A percentile compares a stretch with the other conserved stretches of the same genome.
These are phyloP conservation scores for Scaptomyza flava DNA, from an alignment of 2,888 invertebrate species.

Conservation along the genomic window DNA sequence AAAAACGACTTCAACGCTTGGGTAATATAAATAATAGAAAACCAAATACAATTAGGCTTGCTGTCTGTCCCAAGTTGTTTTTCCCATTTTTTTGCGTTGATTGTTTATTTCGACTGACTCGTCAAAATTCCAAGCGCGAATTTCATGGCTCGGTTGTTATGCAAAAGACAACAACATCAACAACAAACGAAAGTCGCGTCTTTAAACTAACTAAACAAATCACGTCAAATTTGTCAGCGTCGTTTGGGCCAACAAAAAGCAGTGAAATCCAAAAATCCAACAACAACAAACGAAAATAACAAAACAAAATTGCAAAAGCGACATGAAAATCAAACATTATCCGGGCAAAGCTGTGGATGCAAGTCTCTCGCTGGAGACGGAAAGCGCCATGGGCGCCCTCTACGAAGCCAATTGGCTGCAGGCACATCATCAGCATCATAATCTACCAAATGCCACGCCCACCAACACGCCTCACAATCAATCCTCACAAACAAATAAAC, in stretches of 20 bases:
- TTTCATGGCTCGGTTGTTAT: conserved; percentile 67
- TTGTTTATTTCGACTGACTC: conserved; percentile 53
- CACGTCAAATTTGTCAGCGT: conserved; percentile 54
- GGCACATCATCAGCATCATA: conserved; percentile 84
- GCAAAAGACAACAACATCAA: conserved; percentile 53
- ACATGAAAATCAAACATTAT: conserved; percentile 93
- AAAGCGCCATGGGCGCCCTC: conserved; percentile 90
- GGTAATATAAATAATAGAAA: conserved; percentile 68
- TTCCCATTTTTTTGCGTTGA: background rate
- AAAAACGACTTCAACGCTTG: conserved; percentile 34
- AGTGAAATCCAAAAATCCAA: conserved; percentile 1
- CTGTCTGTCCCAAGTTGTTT: conserved; percentile 20
- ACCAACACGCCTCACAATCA: background rate
- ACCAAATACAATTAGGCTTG: conserved; percentile 61
- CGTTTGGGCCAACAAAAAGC: conserved; percentile 21
- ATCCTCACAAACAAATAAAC: conserved; percentile 11
- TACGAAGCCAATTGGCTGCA: conserved; percentile 95
- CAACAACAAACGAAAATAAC: conserved; percentile 9
- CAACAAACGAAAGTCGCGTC: conserved; percentile 32
- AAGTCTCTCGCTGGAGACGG: conserved; percentile 88
- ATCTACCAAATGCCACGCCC: background rate
- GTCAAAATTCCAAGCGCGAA: conserved; percentile 75
- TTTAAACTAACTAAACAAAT: conserved; percentile 56
- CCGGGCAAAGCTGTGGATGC: conserved; percentile 92
- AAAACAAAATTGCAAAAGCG: conserved; percentile 33